Evolutionary conservation across 92 coral and sea anemone species (phyloP), one percentile per base, ranked within the genome.

Genomic region (Paragorgia papillata): DNA sequence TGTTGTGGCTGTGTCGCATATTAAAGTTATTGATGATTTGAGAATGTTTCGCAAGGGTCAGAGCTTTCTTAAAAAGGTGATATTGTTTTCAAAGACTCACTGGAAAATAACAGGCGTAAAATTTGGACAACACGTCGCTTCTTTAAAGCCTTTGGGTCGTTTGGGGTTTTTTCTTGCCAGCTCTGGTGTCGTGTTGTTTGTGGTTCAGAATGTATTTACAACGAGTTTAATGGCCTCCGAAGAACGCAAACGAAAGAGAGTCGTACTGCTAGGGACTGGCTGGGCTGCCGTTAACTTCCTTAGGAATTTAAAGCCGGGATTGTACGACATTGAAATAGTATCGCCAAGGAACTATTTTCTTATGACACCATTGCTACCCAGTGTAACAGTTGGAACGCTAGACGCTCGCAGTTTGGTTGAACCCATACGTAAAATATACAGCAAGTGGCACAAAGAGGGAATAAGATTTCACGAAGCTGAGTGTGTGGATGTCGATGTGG

Each of bases 241-340:
- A 51, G 78, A 71, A 71, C 62, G 29, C 32, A 53, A 71, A 37
- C 43, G 65, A 35, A 71, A 71, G 78, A 71, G n/a, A 55, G 43
- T 71, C 15, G 78, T 71, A 1, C 62, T 71, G 18, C 26, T 71
- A 21, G 78, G 78, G 9, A 31, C 78, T 4, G 78, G 78, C 15
- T 71, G 78, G 78, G 78, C 78, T 28, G 78, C 78, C 15, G 78
- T 71, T 5, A 71, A 71, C 33, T 71, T 71, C 35, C 58, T 71
- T 24, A 53, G 49, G 50, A 71, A 71, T 41, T 64, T 71, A 3
- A 71, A 54, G 32, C 78, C 78, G 35, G 78, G 58, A 48, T 51
- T 71, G 7, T 71, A 71, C 58, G 78, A 71, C 21, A 71, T 71
- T 22, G 78, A 71, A 33, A 71, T 71, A 1, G 78, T 71, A 29